Evolutionary conservation across 2,888 invertebrate genomes (phyloP), one percentile per base, ranked within the genome.

Genomic region (Tetragnatha montana): DNA sequence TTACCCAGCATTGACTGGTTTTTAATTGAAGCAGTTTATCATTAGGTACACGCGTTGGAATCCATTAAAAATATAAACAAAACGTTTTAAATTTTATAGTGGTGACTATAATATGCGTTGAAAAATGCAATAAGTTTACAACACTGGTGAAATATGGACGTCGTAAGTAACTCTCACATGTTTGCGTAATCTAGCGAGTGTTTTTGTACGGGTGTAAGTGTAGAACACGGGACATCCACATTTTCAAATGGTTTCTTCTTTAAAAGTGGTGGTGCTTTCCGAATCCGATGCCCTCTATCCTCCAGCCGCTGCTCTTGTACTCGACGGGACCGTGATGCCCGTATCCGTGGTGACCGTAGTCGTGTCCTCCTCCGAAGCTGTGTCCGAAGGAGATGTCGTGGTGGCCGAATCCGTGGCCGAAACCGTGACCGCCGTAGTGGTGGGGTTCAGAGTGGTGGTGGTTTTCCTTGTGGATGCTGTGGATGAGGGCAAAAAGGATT

Each of bases 401-500:
- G 35, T 82, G 82, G 14, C 82, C 82, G 21, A 69, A 81, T 60
- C 83, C 73, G 22, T 74, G 74, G 14, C 81, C 81, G 60, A 74
- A 82, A 22, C 69, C 76, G 19, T 79, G 19, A 68, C 49, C 69
- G 6, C 74, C 75, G 6, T 75, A 73, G n/a, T 21, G 60, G 19
- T 68, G 60, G 17, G 22, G 68, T 21, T 21, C 73, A 6, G 35
- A 47, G 6, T n/a, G n/a, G 6, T 50, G 50, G 14, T 81, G 81
- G 6, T 17, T 17, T 49, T 81, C 79, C 35, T 79, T 79, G n/a
- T 79, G 79, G 60, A 79, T 79, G n/a, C 79, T 79, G 21, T 10
- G 10, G 10, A 12, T 14, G 12, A 6, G 17, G 21, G 35, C 7
- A 60, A 79, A 14, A 35, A 21, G 47, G 12, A n/a, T n/a, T n/a